phyloP scores from a whole-genome alignment of 1,140 invertebrate species.

The Delia radicum region DNA sequence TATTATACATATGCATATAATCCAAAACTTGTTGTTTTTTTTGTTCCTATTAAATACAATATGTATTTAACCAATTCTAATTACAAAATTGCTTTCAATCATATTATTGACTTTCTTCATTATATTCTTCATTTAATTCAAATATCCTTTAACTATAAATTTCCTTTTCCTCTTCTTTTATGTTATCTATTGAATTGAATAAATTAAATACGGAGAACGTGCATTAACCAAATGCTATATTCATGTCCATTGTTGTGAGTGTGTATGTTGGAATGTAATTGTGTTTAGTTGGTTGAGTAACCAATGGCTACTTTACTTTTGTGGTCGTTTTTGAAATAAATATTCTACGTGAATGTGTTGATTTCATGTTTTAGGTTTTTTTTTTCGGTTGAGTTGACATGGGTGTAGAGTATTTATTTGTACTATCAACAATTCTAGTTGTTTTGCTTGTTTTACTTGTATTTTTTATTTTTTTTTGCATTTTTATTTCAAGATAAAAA shows the following conservation, averaged over 20 bases:
- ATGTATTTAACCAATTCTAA: not conserved
- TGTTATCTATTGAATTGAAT: not conserved
- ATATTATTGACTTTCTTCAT: not conserved
- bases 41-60: no score
- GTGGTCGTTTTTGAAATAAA: slow-evolving; percentile 2
- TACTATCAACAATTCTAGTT: not conserved
- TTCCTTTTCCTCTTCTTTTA: not conserved
- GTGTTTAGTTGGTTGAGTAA: not conserved
- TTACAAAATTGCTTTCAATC: not conserved
- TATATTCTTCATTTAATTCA: not conserved
- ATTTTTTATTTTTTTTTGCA: not conserved
- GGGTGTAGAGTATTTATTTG: not conserved
- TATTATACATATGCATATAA: no score
- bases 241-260: not conserved
- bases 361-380: not conserved
- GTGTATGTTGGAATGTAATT: not conserved
- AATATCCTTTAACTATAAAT: not conserved
- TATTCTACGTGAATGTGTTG: slow-evolving; percentile 12
- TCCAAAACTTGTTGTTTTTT: no score
- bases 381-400: slow-evolving; percentile 15
- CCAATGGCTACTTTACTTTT: not conserved
- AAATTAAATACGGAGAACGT: not conserved
- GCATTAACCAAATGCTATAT: not conserved
- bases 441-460: not conserved
- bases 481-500: slow-evolving; percentile 41